phyloP scores from a whole-genome alignment of 2,888 invertebrate genomes.

The Cecidostiba fungosa region DNA sequence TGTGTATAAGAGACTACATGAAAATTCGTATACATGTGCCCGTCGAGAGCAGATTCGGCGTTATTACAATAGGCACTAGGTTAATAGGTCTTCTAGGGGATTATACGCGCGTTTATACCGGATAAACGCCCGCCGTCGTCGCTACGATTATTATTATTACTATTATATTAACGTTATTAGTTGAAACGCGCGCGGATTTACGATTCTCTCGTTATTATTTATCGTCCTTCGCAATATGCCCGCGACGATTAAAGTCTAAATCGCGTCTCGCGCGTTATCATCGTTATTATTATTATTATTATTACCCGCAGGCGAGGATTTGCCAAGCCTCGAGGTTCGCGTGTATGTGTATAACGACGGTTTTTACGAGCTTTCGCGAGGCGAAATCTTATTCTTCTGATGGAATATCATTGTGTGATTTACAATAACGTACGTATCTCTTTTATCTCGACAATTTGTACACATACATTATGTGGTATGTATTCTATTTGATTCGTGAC shows the following conservation, averaged over 20 bases:
- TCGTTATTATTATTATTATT: no score
- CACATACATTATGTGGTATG: neutral
- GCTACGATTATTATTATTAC: neutral
- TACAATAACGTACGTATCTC: neutral
- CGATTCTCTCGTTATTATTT: slow-evolving; percentile 15
- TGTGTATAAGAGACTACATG: neutral
- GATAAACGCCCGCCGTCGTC: neutral
- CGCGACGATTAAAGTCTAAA: slow-evolving; percentile 36
- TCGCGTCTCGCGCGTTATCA: neutral
- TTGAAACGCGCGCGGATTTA: slow-evolving; percentile 33
- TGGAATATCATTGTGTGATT: neutral
- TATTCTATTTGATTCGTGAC: neutral
- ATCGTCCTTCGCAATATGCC: neutral
- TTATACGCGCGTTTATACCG: slow-evolving; percentile 31
- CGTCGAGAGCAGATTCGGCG: slow-evolving; percentile 7
- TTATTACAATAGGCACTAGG: slow-evolving; percentile 17
- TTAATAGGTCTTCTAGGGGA: slow-evolving; percentile 23
- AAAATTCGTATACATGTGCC: neutral
- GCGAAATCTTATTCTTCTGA: neutral
- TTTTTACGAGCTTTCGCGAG: neutral
- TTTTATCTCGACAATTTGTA: neutral
- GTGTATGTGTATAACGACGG: neutral
- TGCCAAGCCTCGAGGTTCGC: neutral
- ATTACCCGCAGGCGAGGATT: neutral
- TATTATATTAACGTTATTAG: slow-evolving; percentile 32